phyloP scores from a whole-genome alignment of 2,797 vertebrate species.

The Furcifer pardalis region DNA sequence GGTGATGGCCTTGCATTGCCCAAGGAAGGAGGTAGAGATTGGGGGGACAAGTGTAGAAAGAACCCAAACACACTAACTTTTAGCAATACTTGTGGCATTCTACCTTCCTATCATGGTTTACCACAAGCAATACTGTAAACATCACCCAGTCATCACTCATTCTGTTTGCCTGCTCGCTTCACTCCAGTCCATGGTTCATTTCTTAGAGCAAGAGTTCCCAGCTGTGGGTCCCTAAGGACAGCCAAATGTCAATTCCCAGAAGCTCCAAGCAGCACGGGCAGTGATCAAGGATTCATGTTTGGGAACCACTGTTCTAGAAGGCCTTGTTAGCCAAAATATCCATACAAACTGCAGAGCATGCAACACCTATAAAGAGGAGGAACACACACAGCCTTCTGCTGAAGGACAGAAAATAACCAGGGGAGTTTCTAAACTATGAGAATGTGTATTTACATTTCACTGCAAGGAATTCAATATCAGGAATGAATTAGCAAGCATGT shows the following conservation, averaged over 20 bases:
- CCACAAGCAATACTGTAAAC: no score
- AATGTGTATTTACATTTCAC: background rate
- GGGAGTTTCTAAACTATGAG: background rate
- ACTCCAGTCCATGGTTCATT: background rate
- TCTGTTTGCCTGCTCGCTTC: background rate
- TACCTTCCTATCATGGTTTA: background rate
- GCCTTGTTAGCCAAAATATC: background rate
- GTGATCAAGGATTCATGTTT: background rate
- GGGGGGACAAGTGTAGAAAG: slow-evolving; percentile 1
- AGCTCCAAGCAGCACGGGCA: background rate
- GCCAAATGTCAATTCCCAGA: background rate
- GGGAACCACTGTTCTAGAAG: background rate
- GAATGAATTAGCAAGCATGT: background rate
- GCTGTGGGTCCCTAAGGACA: no score
- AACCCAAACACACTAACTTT: fast-evolving
- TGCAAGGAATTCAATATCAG: background rate
- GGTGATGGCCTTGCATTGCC: slow-evolving; percentile 50
- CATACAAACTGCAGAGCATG: background rate
- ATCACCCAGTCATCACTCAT: no score
- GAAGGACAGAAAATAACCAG: background rate
- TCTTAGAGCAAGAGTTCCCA: background rate
- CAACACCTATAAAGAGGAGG: background rate
- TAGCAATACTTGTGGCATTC: background rate
- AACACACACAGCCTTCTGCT: background rate
- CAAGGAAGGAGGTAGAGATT: slow-evolving; percentile 34